Percentiles rank a stretch among this genome's conserved stretches.
phyloP scores from a whole-genome alignment of 2,113 vertebrate species.

The Oryzias woworae region DNA sequence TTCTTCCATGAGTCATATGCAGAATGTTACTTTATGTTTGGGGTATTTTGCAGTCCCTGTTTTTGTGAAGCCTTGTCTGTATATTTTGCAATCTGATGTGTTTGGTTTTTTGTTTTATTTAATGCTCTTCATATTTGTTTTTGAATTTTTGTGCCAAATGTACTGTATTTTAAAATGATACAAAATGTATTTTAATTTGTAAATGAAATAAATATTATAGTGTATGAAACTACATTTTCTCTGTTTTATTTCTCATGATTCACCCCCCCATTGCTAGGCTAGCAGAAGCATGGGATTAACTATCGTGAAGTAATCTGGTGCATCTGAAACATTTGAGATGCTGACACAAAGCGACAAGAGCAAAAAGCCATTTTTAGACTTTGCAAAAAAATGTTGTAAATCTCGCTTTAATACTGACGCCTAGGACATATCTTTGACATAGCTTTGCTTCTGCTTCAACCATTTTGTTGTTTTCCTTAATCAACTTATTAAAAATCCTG shows the following conservation, averaged over 20 bases:
- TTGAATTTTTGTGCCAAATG: constrained; percentile 87
- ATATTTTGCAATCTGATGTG: constrained; percentile 78
- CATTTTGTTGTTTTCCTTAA: background rate
- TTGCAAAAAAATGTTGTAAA: constrained; percentile 25
- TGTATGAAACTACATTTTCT: constrained; percentile 63
- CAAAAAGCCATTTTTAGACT: constrained; percentile 7
- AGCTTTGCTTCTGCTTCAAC: background rate
- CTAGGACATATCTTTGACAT: background rate
- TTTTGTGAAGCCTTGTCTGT: constrained; percentile 87
- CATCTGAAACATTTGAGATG: constrained; percentile 3
- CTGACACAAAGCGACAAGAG: background rate
- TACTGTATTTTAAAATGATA: constrained; percentile 97
- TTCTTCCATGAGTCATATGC: constrained; percentile 36
- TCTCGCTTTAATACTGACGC: constrained; percentile 8
- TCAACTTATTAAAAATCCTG: too few relatives aligned
- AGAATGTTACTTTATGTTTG: constrained; percentile 56
- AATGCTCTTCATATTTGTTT: constrained; percentile 78
- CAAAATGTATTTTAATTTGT: constrained; percentile 88
- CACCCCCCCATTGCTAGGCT: too few relatives aligned
- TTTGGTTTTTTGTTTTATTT: constrained; percentile 19
- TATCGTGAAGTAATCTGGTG: constrained; percentile 7
- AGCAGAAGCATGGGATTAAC: background rate
- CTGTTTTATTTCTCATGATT: background rate
- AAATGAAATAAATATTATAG: constrained; percentile 92
- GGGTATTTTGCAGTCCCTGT: constrained; percentile 69